These are phyloP conservation scores for Numenius phaeopus DNA, from an alignment of 2,797 vertebrate genomes.

Conservation along the genomic window DNA sequence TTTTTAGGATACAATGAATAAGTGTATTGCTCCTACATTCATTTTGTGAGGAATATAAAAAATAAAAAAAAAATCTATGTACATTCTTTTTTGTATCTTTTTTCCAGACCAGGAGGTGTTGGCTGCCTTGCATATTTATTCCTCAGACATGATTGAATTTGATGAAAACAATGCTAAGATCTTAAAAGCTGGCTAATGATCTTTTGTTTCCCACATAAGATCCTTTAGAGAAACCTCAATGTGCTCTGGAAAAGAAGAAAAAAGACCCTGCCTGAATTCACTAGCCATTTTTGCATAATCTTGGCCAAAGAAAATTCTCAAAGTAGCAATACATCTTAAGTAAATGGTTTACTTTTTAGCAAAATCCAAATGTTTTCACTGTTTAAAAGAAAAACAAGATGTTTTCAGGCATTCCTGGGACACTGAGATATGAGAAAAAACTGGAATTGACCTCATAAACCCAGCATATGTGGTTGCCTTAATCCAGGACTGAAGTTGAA, in stretches of 20 bases:
- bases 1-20: background rate
- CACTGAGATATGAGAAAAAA: background rate
- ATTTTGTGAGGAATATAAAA: background rate
- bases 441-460: background rate
- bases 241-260: background rate
- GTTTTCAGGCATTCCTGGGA: conserved; percentile 37
- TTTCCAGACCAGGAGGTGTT: background rate
- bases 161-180: background rate
- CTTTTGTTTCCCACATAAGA: background rate
- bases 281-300: background rate
- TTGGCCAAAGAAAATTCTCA: background rate
- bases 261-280: background rate
- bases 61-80: background rate
- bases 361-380: conserved; percentile 13
- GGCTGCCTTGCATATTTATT: background rate
- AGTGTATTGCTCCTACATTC: background rate
- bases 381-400: conserved; percentile 19
- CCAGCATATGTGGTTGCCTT: conserved; percentile 29
- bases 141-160: background rate
- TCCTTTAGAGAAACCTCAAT: background rate
- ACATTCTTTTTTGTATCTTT: background rate
- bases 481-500: conserved; percentile 6
- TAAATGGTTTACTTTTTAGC: background rate
- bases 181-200: background rate
- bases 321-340: background rate